A percentile compares a stretch with the other conserved stretches of the same genome.
phyloP scores from a whole-genome alignment of 2,888 invertebrate species.

The Xanthorhoe designata region DNA sequence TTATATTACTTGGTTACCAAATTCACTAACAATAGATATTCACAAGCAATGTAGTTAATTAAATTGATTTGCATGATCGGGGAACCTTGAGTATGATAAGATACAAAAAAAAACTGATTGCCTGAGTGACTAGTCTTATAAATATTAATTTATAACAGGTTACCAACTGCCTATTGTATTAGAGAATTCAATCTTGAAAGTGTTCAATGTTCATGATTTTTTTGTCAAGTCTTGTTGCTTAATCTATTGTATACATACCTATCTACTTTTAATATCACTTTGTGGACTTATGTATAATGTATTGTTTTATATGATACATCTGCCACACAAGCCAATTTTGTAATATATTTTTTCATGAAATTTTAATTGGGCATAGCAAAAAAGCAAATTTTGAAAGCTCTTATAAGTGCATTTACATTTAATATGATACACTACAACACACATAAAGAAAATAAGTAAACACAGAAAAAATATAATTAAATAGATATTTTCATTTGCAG shows the following conservation, averaged over 20 bases:
- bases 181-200: background rate
- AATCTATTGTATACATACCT: background rate
- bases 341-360: too few relatives aligned
- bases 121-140: background rate
- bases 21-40: background rate
- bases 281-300: background rate
- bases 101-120: constrained; percentile 9
- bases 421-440: too few relatives aligned
- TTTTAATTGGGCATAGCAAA: too few relatives aligned
- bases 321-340: too few relatives aligned
- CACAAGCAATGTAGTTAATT: constrained; percentile 17
- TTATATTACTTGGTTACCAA: background rate
- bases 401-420: too few relatives aligned
- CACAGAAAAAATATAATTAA: too few relatives aligned
- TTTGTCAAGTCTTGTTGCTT: background rate
- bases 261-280: background rate
- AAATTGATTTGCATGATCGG: constrained; percentile 46
- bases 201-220: background rate
- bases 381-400: too few relatives aligned
- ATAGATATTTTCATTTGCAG: too few relatives aligned
- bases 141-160: background rate
- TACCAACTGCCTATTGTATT: background rate
- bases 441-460: too few relatives aligned
- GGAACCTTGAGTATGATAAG: constrained; percentile 44
- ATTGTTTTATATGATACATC: background rate